phyloP scores from a whole-genome alignment of 2,113 vertebrate species.

The Heterochromis multidens region DNA sequence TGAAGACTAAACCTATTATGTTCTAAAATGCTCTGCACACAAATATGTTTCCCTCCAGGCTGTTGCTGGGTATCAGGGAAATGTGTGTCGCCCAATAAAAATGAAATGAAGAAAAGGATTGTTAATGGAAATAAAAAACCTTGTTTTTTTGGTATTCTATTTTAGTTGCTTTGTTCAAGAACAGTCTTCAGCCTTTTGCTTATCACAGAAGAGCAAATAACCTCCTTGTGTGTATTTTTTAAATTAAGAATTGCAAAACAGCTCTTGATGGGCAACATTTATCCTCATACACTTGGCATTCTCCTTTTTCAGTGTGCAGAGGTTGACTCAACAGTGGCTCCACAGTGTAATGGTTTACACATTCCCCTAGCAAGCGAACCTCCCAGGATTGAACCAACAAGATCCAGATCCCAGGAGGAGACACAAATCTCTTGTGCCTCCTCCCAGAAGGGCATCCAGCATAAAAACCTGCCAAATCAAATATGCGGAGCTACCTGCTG shows the following conservation, averaged over 20 bases:
- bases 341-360: background rate
- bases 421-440: background rate
- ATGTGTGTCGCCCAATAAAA: background rate
- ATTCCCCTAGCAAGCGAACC: background rate
- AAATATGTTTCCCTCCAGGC: slow-evolving; percentile 11
- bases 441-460: background rate
- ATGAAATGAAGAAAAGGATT: background rate
- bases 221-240: background rate
- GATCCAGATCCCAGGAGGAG: background rate
- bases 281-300: background rate
- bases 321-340: background rate
- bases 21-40: slow-evolving; percentile 20
- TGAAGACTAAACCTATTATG: slow-evolving; percentile 38
- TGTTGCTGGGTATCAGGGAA: slow-evolving; percentile 4
- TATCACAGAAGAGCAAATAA: background rate
- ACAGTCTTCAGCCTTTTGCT: background rate
- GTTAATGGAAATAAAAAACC: background rate
- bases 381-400: background rate
- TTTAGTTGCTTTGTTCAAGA: background rate
- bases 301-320: background rate
- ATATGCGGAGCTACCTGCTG: background rate
- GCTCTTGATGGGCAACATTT: background rate
- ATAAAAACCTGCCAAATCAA: background rate
- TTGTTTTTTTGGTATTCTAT: background rate
- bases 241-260: background rate